These are phyloP conservation scores for Morpho deidamia DNA, from an alignment of 2,888 invertebrate genomes.

Conservation along the genomic window DNA sequence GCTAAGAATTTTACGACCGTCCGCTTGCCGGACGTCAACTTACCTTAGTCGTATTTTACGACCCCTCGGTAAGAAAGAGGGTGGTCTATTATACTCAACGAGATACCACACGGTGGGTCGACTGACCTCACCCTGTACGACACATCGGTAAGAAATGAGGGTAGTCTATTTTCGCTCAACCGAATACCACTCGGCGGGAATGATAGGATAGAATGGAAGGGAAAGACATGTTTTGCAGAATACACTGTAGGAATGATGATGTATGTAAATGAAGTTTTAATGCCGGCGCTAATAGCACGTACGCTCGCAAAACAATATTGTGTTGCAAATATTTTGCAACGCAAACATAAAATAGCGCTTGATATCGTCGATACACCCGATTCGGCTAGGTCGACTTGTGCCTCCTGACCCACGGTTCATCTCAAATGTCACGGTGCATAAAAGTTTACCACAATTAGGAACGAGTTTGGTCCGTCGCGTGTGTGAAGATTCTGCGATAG, in stretches of 20 bases:
- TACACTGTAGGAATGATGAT: too few relatives aligned
- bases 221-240: too few relatives aligned
- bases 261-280: not conserved
- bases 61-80: too few relatives aligned
- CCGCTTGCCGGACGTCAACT: too few relatives aligned
- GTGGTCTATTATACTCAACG: too few relatives aligned
- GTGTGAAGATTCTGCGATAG: conserved; percentile 3
- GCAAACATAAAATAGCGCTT: conserved; percentile 22
- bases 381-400: conserved; percentile 21
- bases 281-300: not conserved
- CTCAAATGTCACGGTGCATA: conserved; percentile 20
- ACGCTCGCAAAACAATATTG: conserved; percentile 1
- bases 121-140: too few relatives aligned
- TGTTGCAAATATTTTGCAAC: conserved; percentile 20
- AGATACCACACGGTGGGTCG: too few relatives aligned
- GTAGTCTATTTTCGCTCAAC: too few relatives aligned
- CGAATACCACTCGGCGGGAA: too few relatives aligned
- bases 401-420: conserved; percentile 12
- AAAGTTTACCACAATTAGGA: conserved; percentile 18
- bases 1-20: too few relatives aligned
- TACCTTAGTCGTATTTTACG: too few relatives aligned
- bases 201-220: not conserved
- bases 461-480: conserved; percentile 3
- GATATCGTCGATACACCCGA: conserved; percentile 18
- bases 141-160: too few relatives aligned